Evolutionary conservation across 2,113 vertebrate species (phyloP).

Genomic region (Grammomys surdaster): DNA sequence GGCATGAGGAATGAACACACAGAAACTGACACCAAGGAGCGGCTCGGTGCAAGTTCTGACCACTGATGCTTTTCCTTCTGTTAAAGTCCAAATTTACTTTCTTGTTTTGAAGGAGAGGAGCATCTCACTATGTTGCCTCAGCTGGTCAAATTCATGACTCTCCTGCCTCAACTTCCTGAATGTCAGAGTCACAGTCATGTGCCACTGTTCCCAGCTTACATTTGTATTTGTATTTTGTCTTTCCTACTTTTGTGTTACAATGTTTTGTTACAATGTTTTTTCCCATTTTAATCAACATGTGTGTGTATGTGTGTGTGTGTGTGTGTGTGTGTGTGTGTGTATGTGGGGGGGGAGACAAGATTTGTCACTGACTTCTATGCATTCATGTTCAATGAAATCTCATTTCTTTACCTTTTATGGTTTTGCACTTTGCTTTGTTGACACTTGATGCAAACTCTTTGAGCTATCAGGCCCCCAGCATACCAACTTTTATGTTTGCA

Average conservation of each 20-base stretch:
- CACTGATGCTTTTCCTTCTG: neutral
- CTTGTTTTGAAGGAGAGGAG: neutral
- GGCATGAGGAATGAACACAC: neutral
- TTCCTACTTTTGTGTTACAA: slow-evolving; percentile 33
- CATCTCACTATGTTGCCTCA: neutral
- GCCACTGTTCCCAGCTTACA: neutral
- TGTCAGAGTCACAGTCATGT: neutral
- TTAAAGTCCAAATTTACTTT: neutral
- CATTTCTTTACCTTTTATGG: neutral
- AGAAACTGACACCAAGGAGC: neutral
- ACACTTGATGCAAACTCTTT: neutral
- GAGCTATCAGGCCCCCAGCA: neutral
- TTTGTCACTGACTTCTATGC: neutral
- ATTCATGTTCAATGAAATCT: neutral
- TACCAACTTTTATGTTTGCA: neutral
- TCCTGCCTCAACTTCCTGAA: neutral
- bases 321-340: neutral
- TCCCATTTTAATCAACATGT: neutral
- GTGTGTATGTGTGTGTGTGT: neutral
- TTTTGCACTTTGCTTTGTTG: slow-evolving; percentile 34
- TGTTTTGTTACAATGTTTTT: neutral
- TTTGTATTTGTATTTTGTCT: neutral
- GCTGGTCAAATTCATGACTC: neutral
- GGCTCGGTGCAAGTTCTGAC: neutral
- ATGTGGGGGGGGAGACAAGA: neutral